Conservation (phyloP, 2,113 vertebrate species). For the Paracyprichromis sp. region DNA sequence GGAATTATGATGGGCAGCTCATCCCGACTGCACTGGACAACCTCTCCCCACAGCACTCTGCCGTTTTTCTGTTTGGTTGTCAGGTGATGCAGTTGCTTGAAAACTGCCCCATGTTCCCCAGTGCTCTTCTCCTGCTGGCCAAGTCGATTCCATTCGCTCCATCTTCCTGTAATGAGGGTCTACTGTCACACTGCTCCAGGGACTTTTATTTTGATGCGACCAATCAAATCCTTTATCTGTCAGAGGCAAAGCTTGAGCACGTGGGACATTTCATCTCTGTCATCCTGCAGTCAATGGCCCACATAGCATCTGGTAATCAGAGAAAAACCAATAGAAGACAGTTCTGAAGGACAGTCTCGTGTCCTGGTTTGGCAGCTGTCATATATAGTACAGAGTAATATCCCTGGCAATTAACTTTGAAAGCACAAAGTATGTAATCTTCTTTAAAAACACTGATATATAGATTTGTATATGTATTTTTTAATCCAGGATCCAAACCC, state of each 20-base stretch:
- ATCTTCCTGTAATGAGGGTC: slow-evolving; percentile 6
- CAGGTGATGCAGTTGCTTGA: slow-evolving; percentile 66
- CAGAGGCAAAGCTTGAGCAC: slow-evolving; percentile 65
- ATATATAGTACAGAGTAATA: neutral
- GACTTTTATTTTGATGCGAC: slow-evolving; percentile 73
- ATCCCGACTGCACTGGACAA: slow-evolving; percentile 66
- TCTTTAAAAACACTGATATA: neutral
- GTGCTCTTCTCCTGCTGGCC: slow-evolving; percentile 67
- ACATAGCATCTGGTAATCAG: slow-evolving; percentile 69
- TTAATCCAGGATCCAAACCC: slow-evolving; percentile 40
- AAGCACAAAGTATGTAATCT: neutral
- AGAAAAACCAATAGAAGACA: neutral
- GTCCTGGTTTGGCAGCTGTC: neutral
- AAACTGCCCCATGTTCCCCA: slow-evolving; percentile 49
- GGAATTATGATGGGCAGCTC: slow-evolving; percentile 20
- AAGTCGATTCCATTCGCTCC: slow-evolving; percentile 59
- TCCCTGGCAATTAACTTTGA: neutral
- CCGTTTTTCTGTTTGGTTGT: slow-evolving; percentile 76
- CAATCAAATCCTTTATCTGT: slow-evolving; percentile 76
- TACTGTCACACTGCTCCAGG: slow-evolving; percentile 49
- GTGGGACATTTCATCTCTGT: slow-evolving; percentile 71
- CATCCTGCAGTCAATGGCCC: slow-evolving; percentile 73
- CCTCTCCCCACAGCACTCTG: slow-evolving; percentile 70
- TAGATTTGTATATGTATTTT: neutral
- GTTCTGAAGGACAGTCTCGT: neutral